Evolutionary conservation across 2,797 vertebrate genomes (phyloP).

Genomic region (Gastrophryne carolinensis): DNA sequence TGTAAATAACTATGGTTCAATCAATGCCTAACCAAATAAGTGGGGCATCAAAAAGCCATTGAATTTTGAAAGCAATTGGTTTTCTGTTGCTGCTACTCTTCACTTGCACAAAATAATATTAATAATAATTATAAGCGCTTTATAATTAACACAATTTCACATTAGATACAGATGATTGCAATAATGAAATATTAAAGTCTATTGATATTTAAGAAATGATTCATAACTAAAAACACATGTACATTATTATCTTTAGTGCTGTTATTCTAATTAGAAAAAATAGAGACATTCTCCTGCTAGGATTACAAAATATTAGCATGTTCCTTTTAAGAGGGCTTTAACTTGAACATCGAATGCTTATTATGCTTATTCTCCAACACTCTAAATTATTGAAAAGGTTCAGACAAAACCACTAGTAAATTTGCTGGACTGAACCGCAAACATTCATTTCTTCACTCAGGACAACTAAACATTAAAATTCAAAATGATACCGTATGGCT

Average conservation of each 20-base stretch:
- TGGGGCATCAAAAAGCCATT: too few species aligned
- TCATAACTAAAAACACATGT: too few species aligned
- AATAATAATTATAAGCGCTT: neutral
- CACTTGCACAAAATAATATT: neutral
- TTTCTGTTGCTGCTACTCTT: too few species aligned
- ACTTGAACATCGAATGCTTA: slow-evolving; percentile 11
- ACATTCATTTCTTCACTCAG: slow-evolving; percentile 45
- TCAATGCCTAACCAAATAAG: too few species aligned
- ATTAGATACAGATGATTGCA: too few species aligned
- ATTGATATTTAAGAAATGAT: too few species aligned
- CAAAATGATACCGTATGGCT: slow-evolving; percentile 49
- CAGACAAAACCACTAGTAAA: slow-evolving; percentile 47
- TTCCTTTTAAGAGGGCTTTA: slow-evolving; percentile 2
- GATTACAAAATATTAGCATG: neutral
- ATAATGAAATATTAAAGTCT: too few species aligned
- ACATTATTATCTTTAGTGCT: too few species aligned
- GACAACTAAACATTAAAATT: slow-evolving; percentile 50
- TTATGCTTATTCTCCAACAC: slow-evolving; percentile 17
- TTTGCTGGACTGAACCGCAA: slow-evolving; percentile 45
- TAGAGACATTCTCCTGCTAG: neutral
- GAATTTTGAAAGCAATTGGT: too few species aligned
- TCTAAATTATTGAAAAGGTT: slow-evolving; percentile 46
- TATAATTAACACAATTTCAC: too few species aligned
- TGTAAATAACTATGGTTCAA: too few species aligned
- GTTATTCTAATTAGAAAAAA: too few species aligned